Conservation (phyloP, 2,888 invertebrate genomes). For the Acanthosepion lycidas region DNA sequence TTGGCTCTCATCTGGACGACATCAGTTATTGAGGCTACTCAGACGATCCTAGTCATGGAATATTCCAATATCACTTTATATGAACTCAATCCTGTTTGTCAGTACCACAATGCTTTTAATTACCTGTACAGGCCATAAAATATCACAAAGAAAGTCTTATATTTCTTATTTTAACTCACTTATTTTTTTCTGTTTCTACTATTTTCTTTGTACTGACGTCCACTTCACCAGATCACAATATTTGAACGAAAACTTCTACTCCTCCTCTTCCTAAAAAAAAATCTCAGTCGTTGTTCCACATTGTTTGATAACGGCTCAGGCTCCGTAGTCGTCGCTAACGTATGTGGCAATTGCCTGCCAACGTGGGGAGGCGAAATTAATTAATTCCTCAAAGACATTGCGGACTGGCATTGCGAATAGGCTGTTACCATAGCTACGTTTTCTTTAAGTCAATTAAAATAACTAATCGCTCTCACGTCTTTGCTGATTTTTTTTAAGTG, state of each 20-base stretch:
- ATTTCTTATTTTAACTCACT: no score
- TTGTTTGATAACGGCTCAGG: not conserved
- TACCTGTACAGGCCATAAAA: no score
- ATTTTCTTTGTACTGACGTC: not conserved
- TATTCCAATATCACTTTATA: no score
- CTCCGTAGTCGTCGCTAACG: not conserved
- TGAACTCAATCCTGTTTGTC: no score
- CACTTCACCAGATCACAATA: not conserved
- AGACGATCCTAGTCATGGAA: no score
- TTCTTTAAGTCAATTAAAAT: slow-evolving; percentile 21
- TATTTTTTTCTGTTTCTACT: not conserved
- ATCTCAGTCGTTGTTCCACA: not conserved
- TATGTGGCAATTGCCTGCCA: slow-evolving; percentile 18
- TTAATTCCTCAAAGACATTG: slow-evolving; percentile 33
- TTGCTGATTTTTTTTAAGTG: not conserved
- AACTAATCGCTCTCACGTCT: not conserved
- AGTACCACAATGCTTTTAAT: no score
- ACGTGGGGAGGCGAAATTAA: not conserved
- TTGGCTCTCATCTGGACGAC: no score
- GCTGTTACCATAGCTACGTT: not conserved
- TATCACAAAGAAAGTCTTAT: no score
- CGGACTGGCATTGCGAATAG: not conserved
- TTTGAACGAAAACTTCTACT: not conserved
- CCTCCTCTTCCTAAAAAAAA: not conserved
- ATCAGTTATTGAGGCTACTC: no score